Conservation (phyloP, 2,888 invertebrate genomes). For the Laothoe populi region DNA sequence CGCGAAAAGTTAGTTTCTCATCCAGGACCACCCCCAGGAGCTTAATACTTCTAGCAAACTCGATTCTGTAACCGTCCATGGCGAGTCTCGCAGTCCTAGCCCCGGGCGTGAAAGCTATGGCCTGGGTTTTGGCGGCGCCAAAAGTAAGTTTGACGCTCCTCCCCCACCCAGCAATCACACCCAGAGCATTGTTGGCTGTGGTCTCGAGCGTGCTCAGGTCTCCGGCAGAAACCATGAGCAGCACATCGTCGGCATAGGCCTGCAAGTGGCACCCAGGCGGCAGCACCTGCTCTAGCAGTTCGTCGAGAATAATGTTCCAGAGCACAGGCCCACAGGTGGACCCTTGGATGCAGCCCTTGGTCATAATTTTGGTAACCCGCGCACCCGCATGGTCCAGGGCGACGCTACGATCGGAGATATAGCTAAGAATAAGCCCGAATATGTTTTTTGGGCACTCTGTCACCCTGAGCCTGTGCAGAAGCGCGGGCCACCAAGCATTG, state of each 20-base stretch:
- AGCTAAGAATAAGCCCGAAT: conserved; percentile 33
- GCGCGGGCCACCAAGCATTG: too few species aligned
- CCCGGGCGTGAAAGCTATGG: not conserved
- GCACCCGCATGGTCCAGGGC: conserved; percentile 30
- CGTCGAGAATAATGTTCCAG: too few species aligned
- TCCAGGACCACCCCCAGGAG: too few species aligned
- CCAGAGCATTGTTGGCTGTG: not conserved
- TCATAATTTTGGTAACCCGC: not conserved
- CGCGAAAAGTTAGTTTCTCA: too few species aligned
- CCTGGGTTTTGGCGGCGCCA: not conserved
- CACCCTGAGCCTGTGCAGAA: too few species aligned
- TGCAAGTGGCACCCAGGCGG: not conserved
- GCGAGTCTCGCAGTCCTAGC: too few species aligned
- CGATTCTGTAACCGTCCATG: too few species aligned
- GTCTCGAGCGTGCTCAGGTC: not conserved
- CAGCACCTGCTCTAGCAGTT: too few species aligned
- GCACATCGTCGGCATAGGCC: too few species aligned
- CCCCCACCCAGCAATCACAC: not conserved
- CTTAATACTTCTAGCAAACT: too few species aligned
- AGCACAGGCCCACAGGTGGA: too few species aligned
- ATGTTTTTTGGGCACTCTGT: conserved; percentile 37
- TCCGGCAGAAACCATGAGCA: not conserved
- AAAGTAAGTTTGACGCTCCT: not conserved
- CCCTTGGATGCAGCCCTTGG: not conserved
- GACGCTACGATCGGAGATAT: conserved; percentile 31